Conservation (phyloP, 2,797 vertebrate species). For the Sebastes minor region DNA sequence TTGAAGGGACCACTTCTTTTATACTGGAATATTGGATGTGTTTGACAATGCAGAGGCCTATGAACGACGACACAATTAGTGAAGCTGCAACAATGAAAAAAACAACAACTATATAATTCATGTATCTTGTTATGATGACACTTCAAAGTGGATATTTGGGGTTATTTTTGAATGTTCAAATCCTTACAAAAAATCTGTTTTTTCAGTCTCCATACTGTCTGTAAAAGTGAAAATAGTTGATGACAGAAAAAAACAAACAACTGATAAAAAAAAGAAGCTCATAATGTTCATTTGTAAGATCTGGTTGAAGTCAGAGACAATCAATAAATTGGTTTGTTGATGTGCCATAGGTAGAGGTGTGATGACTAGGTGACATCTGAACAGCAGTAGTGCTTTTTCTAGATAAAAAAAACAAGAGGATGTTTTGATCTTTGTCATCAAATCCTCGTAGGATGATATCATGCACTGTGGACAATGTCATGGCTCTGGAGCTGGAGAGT, state of each 20-base stretch:
- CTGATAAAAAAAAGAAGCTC: slow-evolving; percentile 33
- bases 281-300: slow-evolving; percentile 73
- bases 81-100: slow-evolving; percentile 41
- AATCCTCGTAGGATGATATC: slow-evolving; percentile 49
- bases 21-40: slow-evolving; percentile 66
- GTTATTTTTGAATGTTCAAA: slow-evolving; percentile 80
- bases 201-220: slow-evolving; percentile 75
- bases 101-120: slow-evolving; percentile 66
- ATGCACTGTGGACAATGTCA: slow-evolving; percentile 61
- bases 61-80: slow-evolving; percentile 53
- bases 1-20: slow-evolving; percentile 71
- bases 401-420: slow-evolving; percentile 5
- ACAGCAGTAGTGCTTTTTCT: slow-evolving; percentile 40
- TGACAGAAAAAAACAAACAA: slow-evolving; percentile 48
- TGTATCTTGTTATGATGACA: slow-evolving; percentile 74
- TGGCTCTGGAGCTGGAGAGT: slow-evolving; percentile 46
- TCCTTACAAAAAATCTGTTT: slow-evolving; percentile 36
- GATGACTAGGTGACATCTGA: slow-evolving; percentile 43
- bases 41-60: slow-evolving; percentile 53
- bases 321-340: slow-evolving; percentile 78
- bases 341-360: slow-evolving; percentile 72
- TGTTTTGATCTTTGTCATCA: slow-evolving; percentile 45
- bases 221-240: slow-evolving; percentile 73
- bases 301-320: slow-evolving; percentile 79
- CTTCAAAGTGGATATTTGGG: slow-evolving; percentile 73